These are phyloP conservation scores for Hecatera dysodea DNA, from an alignment of 2,888 invertebrate genomes.

Conservation along the genomic window DNA sequence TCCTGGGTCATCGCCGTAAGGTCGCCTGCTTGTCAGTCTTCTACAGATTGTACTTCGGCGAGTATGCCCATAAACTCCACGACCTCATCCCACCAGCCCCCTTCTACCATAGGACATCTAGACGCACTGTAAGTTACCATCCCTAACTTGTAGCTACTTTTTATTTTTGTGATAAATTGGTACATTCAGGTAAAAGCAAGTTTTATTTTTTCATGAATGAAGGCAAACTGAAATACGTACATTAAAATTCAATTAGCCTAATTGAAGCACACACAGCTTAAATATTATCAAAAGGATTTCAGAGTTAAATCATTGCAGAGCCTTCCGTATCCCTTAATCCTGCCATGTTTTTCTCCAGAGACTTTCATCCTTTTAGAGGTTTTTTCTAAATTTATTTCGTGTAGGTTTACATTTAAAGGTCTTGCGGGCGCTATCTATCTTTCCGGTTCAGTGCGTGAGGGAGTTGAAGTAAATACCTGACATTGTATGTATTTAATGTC, in stretches of 20 bases:
- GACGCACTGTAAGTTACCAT: no score
- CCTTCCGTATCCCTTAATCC: constrained; percentile 27
- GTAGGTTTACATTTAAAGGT: constrained; percentile 66
- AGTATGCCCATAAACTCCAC: no score
- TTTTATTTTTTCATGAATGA: neutral
- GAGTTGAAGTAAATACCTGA: constrained; percentile 56
- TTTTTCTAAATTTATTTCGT: constrained; percentile 66
- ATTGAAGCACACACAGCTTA: constrained; percentile 17
- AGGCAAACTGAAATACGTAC: neutral
- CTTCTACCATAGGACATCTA: no score
- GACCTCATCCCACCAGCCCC: no score
- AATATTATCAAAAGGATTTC: constrained; percentile 28
- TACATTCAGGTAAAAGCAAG: no score
- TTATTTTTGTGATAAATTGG: no score
- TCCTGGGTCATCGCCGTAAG: no score
- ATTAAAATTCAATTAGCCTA: constrained; percentile 13
- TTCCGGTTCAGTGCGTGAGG: constrained; percentile 56
- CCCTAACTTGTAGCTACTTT: no score
- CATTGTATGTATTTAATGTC: constrained; percentile 52
- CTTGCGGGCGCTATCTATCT: constrained; percentile 67
- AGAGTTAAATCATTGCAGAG: constrained; percentile 35
- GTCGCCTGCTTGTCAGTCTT: no score
- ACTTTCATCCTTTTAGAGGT: constrained; percentile 59
- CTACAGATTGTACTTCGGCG: no score
- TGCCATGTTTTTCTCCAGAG: constrained; percentile 42